Evolutionary conservation across 1,140 invertebrate genomes (phyloP), one percentile per base, ranked within the genome.

Genomic region (Trichoplusia ni): DNA sequence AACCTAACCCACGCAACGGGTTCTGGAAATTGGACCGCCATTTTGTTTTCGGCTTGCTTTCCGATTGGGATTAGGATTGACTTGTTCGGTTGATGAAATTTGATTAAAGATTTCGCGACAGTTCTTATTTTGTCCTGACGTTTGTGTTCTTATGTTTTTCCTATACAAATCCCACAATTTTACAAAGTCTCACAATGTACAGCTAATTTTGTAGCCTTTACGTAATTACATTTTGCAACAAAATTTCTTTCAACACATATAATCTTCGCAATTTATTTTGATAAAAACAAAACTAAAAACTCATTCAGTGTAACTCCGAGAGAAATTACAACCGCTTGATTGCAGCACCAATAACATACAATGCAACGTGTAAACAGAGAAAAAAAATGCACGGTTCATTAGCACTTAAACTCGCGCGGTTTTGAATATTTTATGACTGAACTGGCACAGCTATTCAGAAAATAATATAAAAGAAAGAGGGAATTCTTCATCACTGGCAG

Each of bases 341-440:
- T 49, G 29, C 11, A 13, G 23, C 44, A 27, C 25, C 44, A 29
- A 47, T 16, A 14, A 33, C 9, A 11, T 25, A 16, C 18, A 7
- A 7, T 27, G 29, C 18, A 51, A 51, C 21, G 16, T 23, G 35
- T 51, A 35, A 51, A 35, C 18, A 35, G 16, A 35, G 31, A 27
- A 13, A 56, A 14, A n/a, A 49, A 56, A 16, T 21, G 27, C 8
- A 40, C 21, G 51, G 51, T 56, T 58, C 27, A 58, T 58, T 58
- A 58, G 38, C 38, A 40, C 35, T 56, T 56, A 38, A 58, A 58
- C 54, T 58, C 25, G 38, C 38, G 23, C 8, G 33, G 37, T 13
- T 58, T 31, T 58, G 54, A 25, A 58, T 33, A 58, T 44, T 58
- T 58, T 44, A 42, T 58, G 23, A 58, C 16, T 33, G 38, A 58